These are phyloP conservation scores for Elysia chlorotica DNA, from an alignment of 1,140 invertebrate species.

Conservation along the genomic window DNA sequence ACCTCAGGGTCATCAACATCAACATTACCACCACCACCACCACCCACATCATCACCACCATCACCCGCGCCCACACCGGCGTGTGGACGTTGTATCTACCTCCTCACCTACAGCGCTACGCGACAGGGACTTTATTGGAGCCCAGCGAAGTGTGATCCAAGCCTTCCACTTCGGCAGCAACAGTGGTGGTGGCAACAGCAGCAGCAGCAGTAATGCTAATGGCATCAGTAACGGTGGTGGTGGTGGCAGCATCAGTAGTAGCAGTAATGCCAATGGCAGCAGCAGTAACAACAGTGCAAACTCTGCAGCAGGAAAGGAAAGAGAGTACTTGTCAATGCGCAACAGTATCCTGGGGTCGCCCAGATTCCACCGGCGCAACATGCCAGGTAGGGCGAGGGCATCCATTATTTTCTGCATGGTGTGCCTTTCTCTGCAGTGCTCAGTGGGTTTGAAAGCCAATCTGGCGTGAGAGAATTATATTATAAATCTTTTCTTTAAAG, in stretches of 20 bases:
- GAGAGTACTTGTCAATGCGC: slow-evolving; percentile 22
- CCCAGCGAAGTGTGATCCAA: too few species aligned
- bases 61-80: neutral
- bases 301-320: slow-evolving; percentile 8
- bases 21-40: neutral
- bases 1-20: too few species aligned
- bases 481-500: too few species aligned
- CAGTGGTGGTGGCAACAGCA: too few species aligned
- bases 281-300: neutral
- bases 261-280: neutral
- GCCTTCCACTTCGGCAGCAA: too few species aligned
- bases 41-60: neutral
- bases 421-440: too few species aligned
- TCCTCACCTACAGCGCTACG: slow-evolving; percentile 6
- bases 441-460: too few species aligned
- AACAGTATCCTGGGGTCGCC: slow-evolving; percentile 22
- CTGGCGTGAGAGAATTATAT: too few species aligned
- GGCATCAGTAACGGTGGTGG: neutral
- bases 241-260: slow-evolving; percentile 1
- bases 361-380: slow-evolving; percentile 15
- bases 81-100: neutral
- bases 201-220: too few species aligned
- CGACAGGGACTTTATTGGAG: slow-evolving; percentile 15
- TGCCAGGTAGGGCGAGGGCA: slow-evolving; percentile 12
- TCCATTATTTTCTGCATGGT: too few species aligned